phyloP scores from a whole-genome alignment of 2,888 invertebrate species.

The Cheilosia vernalis region DNA sequence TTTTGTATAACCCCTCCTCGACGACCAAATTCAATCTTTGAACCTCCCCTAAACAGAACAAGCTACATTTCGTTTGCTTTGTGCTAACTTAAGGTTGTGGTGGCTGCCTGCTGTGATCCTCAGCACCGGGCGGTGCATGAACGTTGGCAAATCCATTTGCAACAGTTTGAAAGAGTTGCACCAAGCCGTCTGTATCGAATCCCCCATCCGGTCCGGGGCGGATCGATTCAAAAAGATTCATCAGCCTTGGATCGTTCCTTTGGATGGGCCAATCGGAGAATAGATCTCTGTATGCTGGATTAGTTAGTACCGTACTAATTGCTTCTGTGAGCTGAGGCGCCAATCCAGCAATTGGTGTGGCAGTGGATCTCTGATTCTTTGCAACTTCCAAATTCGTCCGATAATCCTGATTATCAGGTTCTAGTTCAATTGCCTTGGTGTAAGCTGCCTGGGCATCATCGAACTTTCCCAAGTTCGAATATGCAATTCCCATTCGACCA shows the following conservation, averaged over 20 bases:
- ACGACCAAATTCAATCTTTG: constrained; percentile 21
- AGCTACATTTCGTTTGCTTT: neutral
- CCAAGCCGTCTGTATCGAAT: constrained; percentile 78
- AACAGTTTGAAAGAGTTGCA: constrained; percentile 80
- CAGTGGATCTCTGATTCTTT: constrained; percentile 83
- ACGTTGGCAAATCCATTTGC: constrained; percentile 78
- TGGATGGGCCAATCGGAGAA: constrained; percentile 31
- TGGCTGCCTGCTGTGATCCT: constrained; percentile 73
- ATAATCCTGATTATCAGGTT: constrained; percentile 96
- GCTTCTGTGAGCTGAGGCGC: constrained; percentile 79
- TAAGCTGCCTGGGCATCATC: constrained; percentile 94
- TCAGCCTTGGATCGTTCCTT: constrained; percentile 49
- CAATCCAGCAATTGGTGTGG: neutral
- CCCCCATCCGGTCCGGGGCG: constrained; percentile 22
- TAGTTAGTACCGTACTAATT: constrained; percentile 79
- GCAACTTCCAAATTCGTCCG: constrained; percentile 93
- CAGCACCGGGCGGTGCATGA: constrained; percentile 56
- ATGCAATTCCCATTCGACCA: constrained; percentile 93
- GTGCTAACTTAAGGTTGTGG: constrained; percentile 75
- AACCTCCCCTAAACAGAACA: constrained; percentile 24
- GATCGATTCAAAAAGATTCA: constrained; percentile 48
- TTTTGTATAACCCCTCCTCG: constrained; percentile 35
- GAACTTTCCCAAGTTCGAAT: constrained; percentile 92
- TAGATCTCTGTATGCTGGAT: constrained; percentile 76
- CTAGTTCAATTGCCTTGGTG: constrained; percentile 93